These are phyloP conservation scores for Monochamus alternatus DNA, from an alignment of 2,888 invertebrate species.

Conservation along the genomic window DNA sequence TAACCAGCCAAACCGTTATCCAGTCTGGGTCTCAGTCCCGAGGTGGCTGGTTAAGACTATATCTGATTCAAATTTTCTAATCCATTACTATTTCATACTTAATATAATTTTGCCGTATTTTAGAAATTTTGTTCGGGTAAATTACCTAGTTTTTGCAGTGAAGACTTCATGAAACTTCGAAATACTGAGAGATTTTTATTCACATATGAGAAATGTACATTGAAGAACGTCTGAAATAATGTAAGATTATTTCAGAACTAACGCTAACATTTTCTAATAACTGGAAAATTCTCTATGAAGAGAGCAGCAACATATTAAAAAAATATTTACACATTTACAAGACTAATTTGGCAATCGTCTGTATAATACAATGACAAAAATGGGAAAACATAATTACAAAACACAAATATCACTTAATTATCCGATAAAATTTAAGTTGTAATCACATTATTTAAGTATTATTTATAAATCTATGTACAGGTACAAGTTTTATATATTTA, in stretches of 20 bases:
- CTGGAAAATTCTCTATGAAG: slow-evolving; percentile 41
- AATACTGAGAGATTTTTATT: slow-evolving; percentile 38
- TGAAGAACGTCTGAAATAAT: slow-evolving; percentile 39
- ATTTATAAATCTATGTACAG: slow-evolving; percentile 51
- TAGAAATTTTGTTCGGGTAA: too few relatives aligned
- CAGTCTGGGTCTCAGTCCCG: too few relatives aligned
- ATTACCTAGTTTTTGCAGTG: too few relatives aligned
- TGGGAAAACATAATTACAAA: slow-evolving; percentile 43
- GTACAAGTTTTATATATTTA: slow-evolving; percentile 50
- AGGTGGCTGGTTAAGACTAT: too few relatives aligned
- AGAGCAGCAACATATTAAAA: slow-evolving; percentile 49
- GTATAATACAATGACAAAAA: slow-evolving; percentile 49
- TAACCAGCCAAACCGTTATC: too few relatives aligned
- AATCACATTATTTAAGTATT: slow-evolving; percentile 49
- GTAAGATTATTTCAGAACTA: slow-evolving; percentile 40
- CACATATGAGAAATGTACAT: slow-evolving; percentile 46
- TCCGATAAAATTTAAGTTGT: slow-evolving; percentile 35
- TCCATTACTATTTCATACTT: too few relatives aligned
- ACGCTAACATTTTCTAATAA: slow-evolving; percentile 38
- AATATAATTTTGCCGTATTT: too few relatives aligned
- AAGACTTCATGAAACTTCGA: not conserved
- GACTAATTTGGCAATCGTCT: slow-evolving; percentile 62
- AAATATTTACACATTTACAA: slow-evolving; percentile 64
- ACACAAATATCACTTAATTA: slow-evolving; percentile 36
- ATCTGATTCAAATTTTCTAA: too few relatives aligned